Evolutionary conservation across 2,113 vertebrate species (phyloP).

Genomic region (Solea senegalensis): DNA sequence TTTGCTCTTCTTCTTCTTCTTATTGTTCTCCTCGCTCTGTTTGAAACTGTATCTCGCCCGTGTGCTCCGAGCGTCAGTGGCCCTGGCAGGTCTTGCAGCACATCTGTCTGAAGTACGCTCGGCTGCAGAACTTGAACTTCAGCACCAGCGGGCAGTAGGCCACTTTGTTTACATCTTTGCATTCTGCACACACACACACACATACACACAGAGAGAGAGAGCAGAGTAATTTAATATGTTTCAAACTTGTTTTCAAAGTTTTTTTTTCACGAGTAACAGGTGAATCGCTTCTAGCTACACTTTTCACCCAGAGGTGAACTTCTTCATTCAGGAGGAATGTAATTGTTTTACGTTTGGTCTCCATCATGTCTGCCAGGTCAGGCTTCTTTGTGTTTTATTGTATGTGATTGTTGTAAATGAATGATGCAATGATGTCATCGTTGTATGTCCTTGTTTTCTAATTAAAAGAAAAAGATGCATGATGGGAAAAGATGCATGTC

Average conservation of each 20-base stretch:
- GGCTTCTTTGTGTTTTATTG: too few relatives aligned
- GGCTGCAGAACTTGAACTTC: constrained; percentile 99
- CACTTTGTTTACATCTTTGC: constrained; percentile 99
- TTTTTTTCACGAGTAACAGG: constrained; percentile 1
- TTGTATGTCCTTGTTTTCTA: too few relatives aligned
- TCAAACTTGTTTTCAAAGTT: background rate
- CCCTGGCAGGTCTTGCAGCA: constrained; percentile 99
- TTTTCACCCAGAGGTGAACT: background rate
- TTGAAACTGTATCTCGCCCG: constrained; percentile 1
- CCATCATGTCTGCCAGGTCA: background rate
- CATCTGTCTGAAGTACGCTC: constrained; percentile 99
- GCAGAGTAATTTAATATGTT: background rate
- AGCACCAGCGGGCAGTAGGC: constrained; percentile 98
- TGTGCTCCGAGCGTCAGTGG: constrained; percentile 85
- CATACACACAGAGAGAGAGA: constrained; percentile 18
- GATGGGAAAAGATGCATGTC: too few relatives aligned
- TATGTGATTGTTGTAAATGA: too few relatives aligned
- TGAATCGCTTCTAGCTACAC: background rate
- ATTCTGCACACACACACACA: constrained; percentile 83
- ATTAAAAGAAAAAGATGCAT: too few relatives aligned
- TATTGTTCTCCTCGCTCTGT: background rate
- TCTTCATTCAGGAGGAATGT: too few relatives aligned
- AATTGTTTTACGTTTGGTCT: background rate
- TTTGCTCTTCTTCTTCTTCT: constrained; percentile 23
- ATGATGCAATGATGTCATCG: too few relatives aligned